Conservation (phyloP, 2,888 invertebrate genomes). For the Hedya salicella region DNA sequence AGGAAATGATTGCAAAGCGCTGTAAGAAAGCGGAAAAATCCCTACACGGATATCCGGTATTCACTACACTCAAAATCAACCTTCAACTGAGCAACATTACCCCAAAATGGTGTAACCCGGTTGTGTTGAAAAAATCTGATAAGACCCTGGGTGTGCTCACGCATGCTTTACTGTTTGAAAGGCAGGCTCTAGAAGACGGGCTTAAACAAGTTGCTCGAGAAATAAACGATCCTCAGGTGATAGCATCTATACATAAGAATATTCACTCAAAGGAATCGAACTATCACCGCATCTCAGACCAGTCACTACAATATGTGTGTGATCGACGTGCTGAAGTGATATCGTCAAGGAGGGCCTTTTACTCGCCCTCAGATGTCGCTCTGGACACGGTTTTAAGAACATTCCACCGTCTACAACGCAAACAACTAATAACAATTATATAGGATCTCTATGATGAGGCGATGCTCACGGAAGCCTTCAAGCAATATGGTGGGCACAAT, state of each 20-base stretch:
- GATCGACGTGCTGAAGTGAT: not conserved
- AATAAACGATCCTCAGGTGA: not conserved
- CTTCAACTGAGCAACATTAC: not conserved
- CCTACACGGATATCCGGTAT: not conserved
- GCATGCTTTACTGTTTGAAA: not conserved
- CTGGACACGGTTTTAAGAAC: conserved; percentile 25
- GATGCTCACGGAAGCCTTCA: conserved; percentile 38
- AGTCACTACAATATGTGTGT: not conserved
- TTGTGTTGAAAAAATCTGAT: not conserved
- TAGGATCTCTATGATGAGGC: conserved; percentile 44
- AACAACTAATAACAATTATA: no score
- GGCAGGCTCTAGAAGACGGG: not conserved
- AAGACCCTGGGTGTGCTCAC: not conserved
- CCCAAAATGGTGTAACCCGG: not conserved
- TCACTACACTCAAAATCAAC: not conserved
- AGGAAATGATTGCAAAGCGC: not conserved
- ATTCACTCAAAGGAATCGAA: not conserved
- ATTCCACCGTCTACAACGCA: conserved; percentile 46
- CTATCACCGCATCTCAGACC: not conserved
- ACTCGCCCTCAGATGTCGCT: not conserved
- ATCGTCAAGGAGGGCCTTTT: not conserved
- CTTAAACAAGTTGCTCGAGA: not conserved
- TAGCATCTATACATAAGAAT: not conserved
- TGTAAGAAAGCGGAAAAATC: not conserved
- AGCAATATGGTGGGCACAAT: conserved; percentile 43